Evolutionary conservation across 2,797 vertebrate species (phyloP), one percentile per base, ranked within the genome.

Genomic region (Hoplostethus mediterraneus): DNA sequence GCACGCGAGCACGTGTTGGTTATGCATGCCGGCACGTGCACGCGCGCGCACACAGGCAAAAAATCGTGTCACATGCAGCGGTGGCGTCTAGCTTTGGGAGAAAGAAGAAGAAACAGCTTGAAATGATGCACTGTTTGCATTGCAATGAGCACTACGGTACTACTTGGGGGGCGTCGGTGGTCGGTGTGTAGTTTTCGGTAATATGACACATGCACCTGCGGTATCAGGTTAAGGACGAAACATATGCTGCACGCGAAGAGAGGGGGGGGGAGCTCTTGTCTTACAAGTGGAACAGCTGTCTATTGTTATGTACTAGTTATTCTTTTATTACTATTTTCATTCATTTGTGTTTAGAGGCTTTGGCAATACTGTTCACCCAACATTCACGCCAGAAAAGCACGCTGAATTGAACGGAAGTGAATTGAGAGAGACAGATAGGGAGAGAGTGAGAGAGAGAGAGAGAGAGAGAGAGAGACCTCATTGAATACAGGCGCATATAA

Each of bases 1-100:
- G 67, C 82, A 84, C 85, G 60, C 71, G 61, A 80, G 87, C 90
- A 92, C 90, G 92, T 91, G 90, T 90, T 82, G 84, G 82, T 66
- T 78, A 73, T 71, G 84, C 85, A 81, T 82, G 80, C 48, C 21
- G 56, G 61, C 76, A 80, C 75, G 84, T 84, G 83, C 90, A 84
- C 89, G 86, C 75, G 74, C 73, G 58, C 73, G 65, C 66, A 58
- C 7, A 21, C 21, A 21, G 45, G 42, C 60, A 73, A 75, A 73
- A 75, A 79, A 56, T 67, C 40, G 57, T 86, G 86, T 89, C 89
- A 88, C 90, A 88, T 86, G 87, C 73, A 78, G 81, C 70, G 67
- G 86, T 52, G 65, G 83, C 75, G 87, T 79, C 73, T 75, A 67
- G 61, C 72, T 81, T 16, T 45, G 63, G 47, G 77, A 31, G 63